phyloP scores from a whole-genome alignment of 2,888 invertebrate species.

The Neocrepidodera transversa region DNA sequence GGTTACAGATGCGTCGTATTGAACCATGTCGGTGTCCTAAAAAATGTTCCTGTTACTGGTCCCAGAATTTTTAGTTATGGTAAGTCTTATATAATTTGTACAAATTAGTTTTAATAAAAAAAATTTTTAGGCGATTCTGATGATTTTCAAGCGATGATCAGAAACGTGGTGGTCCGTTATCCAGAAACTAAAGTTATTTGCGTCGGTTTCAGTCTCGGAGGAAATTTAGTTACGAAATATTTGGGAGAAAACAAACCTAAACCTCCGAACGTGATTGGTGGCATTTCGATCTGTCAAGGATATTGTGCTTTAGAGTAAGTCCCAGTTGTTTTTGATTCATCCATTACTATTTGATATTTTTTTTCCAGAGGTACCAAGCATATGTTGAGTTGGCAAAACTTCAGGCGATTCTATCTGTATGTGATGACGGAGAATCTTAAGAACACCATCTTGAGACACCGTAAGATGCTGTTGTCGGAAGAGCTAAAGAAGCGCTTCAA shows the following conservation, averaged over 20 bases:
- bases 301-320: constrained; percentile 87
- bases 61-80: constrained; percentile 92
- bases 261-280: constrained; percentile 76
- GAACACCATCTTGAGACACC: constrained; percentile 84
- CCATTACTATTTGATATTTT: too few species aligned
- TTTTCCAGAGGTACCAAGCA: constrained; percentile 77
- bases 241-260: constrained; percentile 77
- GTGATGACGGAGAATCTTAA: constrained; percentile 94
- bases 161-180: constrained; percentile 74
- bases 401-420: constrained; percentile 88
- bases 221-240: constrained; percentile 92
- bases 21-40: constrained; percentile 91
- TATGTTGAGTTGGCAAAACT: constrained; percentile 86
- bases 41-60: constrained; percentile 84
- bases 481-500: constrained; percentile 73
- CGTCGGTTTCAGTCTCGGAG: constrained; percentile 93
- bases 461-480: constrained; percentile 75
- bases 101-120: not conserved
- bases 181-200: constrained; percentile 80
- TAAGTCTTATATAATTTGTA: constrained; percentile 60
- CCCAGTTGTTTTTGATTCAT: constrained; percentile 4
- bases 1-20: constrained; percentile 92
- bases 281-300: constrained; percentile 92
- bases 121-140: constrained; percentile 80
- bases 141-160: constrained; percentile 85